Evolutionary conservation across 2,797 vertebrate species (phyloP), one percentile per base, ranked within the genome.

Genomic region (Falco berigora): DNA sequence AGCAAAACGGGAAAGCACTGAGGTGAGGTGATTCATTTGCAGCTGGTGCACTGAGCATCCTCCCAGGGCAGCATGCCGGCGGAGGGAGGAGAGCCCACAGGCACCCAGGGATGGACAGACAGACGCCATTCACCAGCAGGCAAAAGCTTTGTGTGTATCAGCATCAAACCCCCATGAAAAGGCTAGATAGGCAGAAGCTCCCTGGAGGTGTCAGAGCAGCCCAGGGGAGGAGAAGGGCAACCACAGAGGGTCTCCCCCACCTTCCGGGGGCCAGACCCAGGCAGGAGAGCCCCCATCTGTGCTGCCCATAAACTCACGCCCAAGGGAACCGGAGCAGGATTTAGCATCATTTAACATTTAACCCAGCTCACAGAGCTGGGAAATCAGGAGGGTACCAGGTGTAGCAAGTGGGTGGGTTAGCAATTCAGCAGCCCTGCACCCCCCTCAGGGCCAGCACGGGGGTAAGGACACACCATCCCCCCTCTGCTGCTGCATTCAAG

Each of bases 1-100:
- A 9, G 32, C 32, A 67, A 62, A 67, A 75, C 49, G 6, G 36
- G 46, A 75, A 76, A 50, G 55, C 18, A 23, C 13, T 2, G 28
- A 94, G n/a, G 53, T 11, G 4, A 53, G 36, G 80, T 64, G 49
- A 24, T 49, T n/a, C 8, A 2, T 36, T 53, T 46, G 42, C 12
- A 0, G n/a, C 34, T 22, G 22, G 20, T 5, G 12, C 18, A 8
- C 32, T 1, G 3, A 40, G 32, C 30, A 19, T 27, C 24, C 30
- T 74, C 38, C 62, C 17, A 5, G 3, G 6, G 34, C 12, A 14
- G 64, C 7, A 1, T 0, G 0, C 40, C 47, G 46, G 36, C 4
- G 0, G 38, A 74, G 6, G 28, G 14, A 77, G 20, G 13, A 62
- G 62, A 89, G n/a, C 44, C 6, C 25, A 50, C 42, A 66, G 56